Evolutionary conservation across 2,113 vertebrate genomes (phyloP).

Genomic region (Tachycineta bicolor): DNA sequence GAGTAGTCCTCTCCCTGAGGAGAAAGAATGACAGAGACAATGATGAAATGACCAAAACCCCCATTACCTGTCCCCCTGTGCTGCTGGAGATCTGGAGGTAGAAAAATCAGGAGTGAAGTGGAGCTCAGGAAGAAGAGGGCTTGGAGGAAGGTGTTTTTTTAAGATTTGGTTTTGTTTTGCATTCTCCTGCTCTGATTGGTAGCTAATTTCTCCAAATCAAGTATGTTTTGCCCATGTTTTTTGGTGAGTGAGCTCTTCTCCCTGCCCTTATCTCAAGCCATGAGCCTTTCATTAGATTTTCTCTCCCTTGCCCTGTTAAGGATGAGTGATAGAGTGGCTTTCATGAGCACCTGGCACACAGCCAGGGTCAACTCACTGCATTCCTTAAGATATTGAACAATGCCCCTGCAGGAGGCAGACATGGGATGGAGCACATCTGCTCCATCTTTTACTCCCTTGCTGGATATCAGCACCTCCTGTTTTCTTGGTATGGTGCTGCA

Average conservation of each 20-base stretch:
- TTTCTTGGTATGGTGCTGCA: not conserved
- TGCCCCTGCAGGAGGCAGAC: not conserved
- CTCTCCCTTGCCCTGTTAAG: not conserved
- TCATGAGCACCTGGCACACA: not conserved
- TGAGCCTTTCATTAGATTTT: not conserved
- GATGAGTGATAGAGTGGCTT: not conserved
- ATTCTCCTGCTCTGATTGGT: not conserved
- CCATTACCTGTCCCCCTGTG: not conserved
- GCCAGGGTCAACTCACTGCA: not conserved
- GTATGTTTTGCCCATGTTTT: not conserved
- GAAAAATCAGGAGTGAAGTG: not conserved
- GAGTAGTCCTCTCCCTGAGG: not conserved
- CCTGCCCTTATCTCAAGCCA: not conserved
- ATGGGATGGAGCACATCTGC: accelerated
- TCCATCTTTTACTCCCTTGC: not conserved
- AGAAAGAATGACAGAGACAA: not conserved
- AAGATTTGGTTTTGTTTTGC: not conserved
- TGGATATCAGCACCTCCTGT: not conserved
- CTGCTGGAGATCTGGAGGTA: not conserved
- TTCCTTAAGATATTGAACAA: not conserved
- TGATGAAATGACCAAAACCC: not conserved
- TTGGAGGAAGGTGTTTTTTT: not conserved
- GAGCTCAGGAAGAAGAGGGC: not conserved
- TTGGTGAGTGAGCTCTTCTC: not conserved
- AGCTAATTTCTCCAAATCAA: not conserved